Conservation (phyloP, 2,888 invertebrate genomes). For the Silvanus unidentatus region DNA sequence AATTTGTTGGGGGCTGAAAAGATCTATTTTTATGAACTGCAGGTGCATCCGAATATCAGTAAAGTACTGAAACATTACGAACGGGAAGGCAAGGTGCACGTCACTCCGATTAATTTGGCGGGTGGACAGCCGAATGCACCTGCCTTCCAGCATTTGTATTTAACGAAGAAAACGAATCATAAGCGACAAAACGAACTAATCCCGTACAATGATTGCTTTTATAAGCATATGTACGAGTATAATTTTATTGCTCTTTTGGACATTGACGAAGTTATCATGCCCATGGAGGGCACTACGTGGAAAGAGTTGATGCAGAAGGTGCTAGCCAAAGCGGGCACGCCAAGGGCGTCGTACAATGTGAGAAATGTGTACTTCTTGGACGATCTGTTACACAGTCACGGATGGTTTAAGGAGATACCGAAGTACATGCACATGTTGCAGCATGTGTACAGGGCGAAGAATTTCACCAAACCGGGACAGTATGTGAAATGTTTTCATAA, state of each 20-base stretch:
- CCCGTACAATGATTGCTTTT: conserved; percentile 94
- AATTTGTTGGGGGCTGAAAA: conserved; percentile 84
- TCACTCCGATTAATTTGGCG: conserved; percentile 60
- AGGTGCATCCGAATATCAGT: conserved; percentile 87
- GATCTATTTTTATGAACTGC: conserved; percentile 83
- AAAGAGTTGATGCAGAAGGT: conserved; percentile 65
- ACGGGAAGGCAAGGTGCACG: conserved; percentile 45
- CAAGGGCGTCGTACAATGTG: conserved; percentile 77
- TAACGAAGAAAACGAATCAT: conserved; percentile 86
- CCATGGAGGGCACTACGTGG: conserved; percentile 69
- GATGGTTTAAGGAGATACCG: conserved; percentile 73
- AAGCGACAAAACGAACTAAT: conserved; percentile 93
- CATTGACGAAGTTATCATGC: conserved; percentile 93
- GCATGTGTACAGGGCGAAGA: conserved; percentile 83
- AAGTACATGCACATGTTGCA: conserved; percentile 88
- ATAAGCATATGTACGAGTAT: conserved; percentile 86
- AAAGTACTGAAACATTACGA: conserved; percentile 66
- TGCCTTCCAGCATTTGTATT: conserved; percentile 80
- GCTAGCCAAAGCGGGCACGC: conserved; percentile 61
- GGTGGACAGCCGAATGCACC: conserved; percentile 85
- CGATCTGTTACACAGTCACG: conserved; percentile 74
- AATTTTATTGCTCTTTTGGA: conserved; percentile 87
- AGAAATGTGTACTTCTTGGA: conserved; percentile 91
- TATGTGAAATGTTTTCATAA: conserved; percentile 94
- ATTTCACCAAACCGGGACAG: conserved; percentile 88